phyloP scores from a whole-genome alignment of 2,888 invertebrate species.

The Emmelina monodactyla region DNA sequence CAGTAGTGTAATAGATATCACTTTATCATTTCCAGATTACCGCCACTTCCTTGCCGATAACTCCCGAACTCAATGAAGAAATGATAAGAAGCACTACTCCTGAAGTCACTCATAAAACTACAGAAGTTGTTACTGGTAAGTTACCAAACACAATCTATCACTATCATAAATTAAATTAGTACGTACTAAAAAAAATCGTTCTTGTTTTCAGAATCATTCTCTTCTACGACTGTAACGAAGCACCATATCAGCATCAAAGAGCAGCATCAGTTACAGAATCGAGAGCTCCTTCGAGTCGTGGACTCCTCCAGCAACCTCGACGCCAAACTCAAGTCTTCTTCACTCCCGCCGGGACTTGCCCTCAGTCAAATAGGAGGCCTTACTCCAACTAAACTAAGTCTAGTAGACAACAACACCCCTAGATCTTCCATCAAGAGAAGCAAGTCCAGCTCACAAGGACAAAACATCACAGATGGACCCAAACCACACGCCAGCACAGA shows the following conservation, averaged over 20 bases:
- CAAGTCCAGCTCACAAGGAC: conserved; percentile 59
- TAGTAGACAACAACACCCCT: conserved; percentile 47
- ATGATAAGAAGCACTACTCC: conserved; percentile 70
- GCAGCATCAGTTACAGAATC: conserved; percentile 42
- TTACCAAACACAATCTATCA: conserved; percentile 1
- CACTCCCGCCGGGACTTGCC: conserved; percentile 69
- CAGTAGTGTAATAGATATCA: too few species aligned
- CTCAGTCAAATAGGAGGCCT: conserved; percentile 56
- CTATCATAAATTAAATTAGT: background rate
- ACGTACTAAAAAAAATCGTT: background rate
- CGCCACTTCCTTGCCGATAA: conserved; percentile 71
- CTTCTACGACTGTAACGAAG: conserved; percentile 60
- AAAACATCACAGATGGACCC: conserved; percentile 41
- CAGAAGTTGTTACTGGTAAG: conserved; percentile 60
- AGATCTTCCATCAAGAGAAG: conserved; percentile 56
- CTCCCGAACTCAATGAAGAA: conserved; percentile 82
- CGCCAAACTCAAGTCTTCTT: conserved; percentile 69
- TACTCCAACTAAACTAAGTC: conserved; percentile 52
- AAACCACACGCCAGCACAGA: conserved; percentile 27
- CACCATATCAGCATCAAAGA: conserved; percentile 47
- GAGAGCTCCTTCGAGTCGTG: conserved; percentile 45
- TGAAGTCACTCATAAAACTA: conserved; percentile 54
- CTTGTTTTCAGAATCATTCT: conserved; percentile 52
- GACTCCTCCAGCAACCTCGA: conserved; percentile 57
- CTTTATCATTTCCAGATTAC: conserved; percentile 48